Percentiles rank a stretch among this genome's conserved stretches.
Conservation (phyloP, 2,113 vertebrate genomes). For the Chrysemys picta region DNA sequence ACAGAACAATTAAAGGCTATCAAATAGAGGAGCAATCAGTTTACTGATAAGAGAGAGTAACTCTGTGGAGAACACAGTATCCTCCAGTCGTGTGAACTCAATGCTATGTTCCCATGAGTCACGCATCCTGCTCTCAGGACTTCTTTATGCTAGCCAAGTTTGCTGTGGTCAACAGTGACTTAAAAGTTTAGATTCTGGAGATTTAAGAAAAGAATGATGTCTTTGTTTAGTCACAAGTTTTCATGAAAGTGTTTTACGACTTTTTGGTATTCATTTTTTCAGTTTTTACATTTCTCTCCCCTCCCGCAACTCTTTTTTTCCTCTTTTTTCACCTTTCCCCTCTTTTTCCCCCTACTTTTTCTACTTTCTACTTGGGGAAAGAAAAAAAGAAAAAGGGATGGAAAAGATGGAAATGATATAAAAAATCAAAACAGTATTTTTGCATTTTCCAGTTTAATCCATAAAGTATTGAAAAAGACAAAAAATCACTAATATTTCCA, state of each 20-base stretch:
- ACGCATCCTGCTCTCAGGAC: not conserved
- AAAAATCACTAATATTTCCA: not conserved
- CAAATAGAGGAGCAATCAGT: not conserved
- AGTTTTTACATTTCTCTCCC: too few species aligned
- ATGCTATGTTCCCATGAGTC: not conserved
- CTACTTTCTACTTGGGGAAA: not conserved
- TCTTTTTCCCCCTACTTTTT: not conserved
- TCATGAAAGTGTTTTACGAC: too few species aligned
- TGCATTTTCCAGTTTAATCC: not conserved
- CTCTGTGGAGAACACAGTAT: not conserved
- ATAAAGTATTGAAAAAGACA: not conserved
- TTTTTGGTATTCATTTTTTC: too few species aligned
- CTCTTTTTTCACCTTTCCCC: not conserved
- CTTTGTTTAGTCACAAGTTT: not conserved
- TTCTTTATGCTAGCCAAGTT: not conserved
- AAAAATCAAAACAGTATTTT: not conserved
- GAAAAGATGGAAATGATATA: not conserved
- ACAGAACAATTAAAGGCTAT: not conserved
- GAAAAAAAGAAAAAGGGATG: not conserved
- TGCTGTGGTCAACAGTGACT: not conserved
- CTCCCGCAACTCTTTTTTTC: not conserved
- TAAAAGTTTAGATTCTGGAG: not conserved
- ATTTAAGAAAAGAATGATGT: not conserved
- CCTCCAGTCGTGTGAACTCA: not conserved
- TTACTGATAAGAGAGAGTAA: slow-evolving; percentile 9